Base-by-base conservation (phyloP, 2,113 vertebrate species). In the Ptilonorhynchus violaceus region DNA sequence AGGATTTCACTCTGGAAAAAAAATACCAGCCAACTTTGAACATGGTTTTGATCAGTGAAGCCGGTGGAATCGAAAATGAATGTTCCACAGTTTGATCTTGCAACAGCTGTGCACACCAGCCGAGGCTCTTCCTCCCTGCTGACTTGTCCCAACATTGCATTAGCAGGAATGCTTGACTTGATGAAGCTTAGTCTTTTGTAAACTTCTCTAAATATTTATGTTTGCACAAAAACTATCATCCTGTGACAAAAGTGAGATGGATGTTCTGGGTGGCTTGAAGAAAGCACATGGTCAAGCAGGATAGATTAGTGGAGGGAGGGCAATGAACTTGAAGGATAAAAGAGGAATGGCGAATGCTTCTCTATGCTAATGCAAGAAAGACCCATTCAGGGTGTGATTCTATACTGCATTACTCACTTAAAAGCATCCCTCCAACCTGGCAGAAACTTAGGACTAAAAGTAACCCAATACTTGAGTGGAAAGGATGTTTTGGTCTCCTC, bases 121-220 rank as follows among this genome's bases (percentile, higher is more conserved):
- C 70, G 31, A 39, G 70, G 47, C 85, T 86, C 50, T 67, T 47
- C 42, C 19, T 93, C 63, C 59, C 78, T 84, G 70, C 88, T 95
- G 70, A 63, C 47, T 92, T 58, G 42, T 85, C 62, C 87, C 8
- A 1, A 72, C 21, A 25, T 49, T 85, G 70, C 74, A 85, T 85
- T 64, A 89, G 67, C 46, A 89, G 50, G 35, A 92, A 89, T 66
- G 37, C 74, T 64, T 79, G 77, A 58, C 44, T 76, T 72, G 69
- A 81, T 41, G 73, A 88, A 91, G 84, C 18, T 82, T 82, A 69
- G 76, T 88, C 55, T 94, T 94, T 88, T 63, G 46, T 67, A 95
- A 97, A 93, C 90, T 67, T 95, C 42, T 93, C 75, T 81, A 96
- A 97, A 96, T 92, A 93, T 94, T 96, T 96, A 90, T 44, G 10